Conservation (phyloP, 2,888 invertebrate species). For the Mesodorylaimus sp. region DNA sequence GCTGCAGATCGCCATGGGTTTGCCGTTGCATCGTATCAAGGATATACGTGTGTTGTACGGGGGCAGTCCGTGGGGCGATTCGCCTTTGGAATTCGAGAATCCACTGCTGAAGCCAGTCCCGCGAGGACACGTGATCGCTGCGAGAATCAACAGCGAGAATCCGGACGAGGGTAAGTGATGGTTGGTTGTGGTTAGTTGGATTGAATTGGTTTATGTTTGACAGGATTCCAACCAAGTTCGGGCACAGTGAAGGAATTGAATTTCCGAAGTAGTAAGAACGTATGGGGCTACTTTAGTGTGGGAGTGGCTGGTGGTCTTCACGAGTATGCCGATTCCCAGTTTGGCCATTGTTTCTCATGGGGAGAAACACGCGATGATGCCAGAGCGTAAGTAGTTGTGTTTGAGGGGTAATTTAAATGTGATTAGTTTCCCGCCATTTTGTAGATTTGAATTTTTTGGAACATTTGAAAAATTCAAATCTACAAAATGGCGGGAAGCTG, state of each 20-base stretch:
- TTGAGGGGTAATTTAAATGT: no score
- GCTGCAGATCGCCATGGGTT: constrained; percentile 91
- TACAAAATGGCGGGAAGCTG: no score
- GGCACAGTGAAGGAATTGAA: constrained; percentile 94
- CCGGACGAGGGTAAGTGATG: constrained; percentile 76
- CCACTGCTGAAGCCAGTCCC: constrained; percentile 68
- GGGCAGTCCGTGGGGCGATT: constrained; percentile 63
- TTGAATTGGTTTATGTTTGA: constrained; percentile 13
- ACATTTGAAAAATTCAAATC: no score
- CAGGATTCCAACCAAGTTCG: constrained; percentile 85
- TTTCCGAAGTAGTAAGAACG: constrained; percentile 94
- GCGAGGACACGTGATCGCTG: constrained; percentile 94
- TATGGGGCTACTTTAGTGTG: constrained; percentile 99
- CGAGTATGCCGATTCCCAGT: constrained; percentile 98
- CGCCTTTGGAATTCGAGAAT: constrained; percentile 47
- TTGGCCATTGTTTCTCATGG: constrained; percentile 98
- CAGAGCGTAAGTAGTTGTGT: constrained; percentile 29
- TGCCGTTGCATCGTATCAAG: constrained; percentile 80
- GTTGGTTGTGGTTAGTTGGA: no score
- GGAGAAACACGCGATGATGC: constrained; percentile 71
- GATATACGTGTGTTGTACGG: constrained; percentile 84
- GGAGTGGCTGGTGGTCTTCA: constrained; percentile 92
- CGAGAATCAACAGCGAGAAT: constrained; percentile 91
- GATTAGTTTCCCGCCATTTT: no score
- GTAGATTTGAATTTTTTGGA: no score